A percentile compares a stretch with the other conserved stretches of the same genome.
phyloP scores from a whole-genome alignment of 1,140 invertebrate genomes.

The Myzus persicae region DNA sequence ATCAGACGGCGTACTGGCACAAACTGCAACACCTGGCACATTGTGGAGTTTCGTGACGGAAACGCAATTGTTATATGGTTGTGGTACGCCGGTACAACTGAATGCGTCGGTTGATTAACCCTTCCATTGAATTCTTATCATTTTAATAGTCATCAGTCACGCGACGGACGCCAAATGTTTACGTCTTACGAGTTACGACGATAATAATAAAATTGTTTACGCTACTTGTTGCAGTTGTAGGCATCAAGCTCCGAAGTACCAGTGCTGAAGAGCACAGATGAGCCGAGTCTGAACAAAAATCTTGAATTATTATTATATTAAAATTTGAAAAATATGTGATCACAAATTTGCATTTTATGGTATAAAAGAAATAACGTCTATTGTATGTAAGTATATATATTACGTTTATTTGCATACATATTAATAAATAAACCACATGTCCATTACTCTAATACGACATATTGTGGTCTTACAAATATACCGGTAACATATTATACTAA shows the following conservation, averaged over 20 bases:
- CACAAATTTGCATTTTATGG: not conserved
- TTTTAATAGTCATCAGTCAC: not conserved
- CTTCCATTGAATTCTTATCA: not conserved
- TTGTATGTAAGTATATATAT: constrained; percentile 7
- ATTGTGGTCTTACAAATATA: constrained; percentile 17
- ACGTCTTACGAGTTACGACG: not conserved
- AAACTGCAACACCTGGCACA: not conserved
- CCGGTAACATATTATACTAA: constrained; percentile 10
- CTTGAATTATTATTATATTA: not conserved
- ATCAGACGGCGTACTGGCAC: too few relatives aligned
- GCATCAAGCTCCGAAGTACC: not conserved
- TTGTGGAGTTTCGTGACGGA: not conserved
- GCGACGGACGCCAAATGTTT: not conserved
- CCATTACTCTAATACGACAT: not conserved
- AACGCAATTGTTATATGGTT: not conserved
- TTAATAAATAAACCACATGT: constrained; percentile 38
- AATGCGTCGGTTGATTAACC: not conserved
- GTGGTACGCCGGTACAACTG: not conserved
- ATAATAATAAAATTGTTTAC: not conserved
- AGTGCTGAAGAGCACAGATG: not conserved
- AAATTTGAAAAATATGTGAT: not conserved
- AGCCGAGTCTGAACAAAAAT: not conserved
- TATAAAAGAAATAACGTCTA: not conserved
- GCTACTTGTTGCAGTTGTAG: not conserved
- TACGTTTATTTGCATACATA: constrained; percentile 35